Percentiles rank a stretch among this genome's conserved stretches.
Evolutionary conservation across 1,140 invertebrate genomes (phyloP).

Genomic region (Pseudomyrmex concolor): DNA sequence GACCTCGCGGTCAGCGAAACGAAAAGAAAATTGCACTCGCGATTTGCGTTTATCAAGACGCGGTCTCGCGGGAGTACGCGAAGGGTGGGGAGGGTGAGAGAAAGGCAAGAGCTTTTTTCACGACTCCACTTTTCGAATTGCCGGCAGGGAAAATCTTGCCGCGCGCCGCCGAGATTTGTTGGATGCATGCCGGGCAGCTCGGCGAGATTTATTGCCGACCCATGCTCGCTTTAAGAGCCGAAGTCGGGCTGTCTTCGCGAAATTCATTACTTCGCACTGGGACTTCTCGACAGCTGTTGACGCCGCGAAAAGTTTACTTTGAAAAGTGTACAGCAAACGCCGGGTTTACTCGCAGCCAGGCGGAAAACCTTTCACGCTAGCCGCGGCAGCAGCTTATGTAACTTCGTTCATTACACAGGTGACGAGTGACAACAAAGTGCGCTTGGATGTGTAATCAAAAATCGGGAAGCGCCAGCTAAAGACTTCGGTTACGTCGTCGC

Average conservation of each 20-base stretch:
- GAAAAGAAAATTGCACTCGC: slow-evolving; percentile 19
- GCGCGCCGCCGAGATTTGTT: slow-evolving; percentile 47
- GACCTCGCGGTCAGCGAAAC: slow-evolving; percentile 31
- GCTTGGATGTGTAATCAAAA: slow-evolving; percentile 18
- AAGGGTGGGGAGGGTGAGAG: background rate
- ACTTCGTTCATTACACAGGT: slow-evolving; percentile 46
- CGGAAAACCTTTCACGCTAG: slow-evolving; percentile 51
- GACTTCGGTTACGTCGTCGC: background rate
- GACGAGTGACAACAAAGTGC: background rate
- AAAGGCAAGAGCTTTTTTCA: slow-evolving; percentile 42
- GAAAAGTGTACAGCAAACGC: slow-evolving; percentile 44
- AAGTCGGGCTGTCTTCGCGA: slow-evolving; percentile 57
- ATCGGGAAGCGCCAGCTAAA: background rate
- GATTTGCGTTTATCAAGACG: slow-evolving; percentile 51
- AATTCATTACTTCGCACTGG: slow-evolving; percentile 64
- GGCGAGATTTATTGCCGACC: slow-evolving; percentile 56
- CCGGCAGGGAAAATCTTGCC: slow-evolving; percentile 47
- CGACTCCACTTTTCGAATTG: slow-evolving; percentile 62
- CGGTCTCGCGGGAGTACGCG: slow-evolving; percentile 12
- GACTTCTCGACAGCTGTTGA: slow-evolving; percentile 45
- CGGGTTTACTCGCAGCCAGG: slow-evolving; percentile 36
- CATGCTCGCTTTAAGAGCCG: slow-evolving; percentile 57
- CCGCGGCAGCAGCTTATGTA: slow-evolving; percentile 55
- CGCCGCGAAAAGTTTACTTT: slow-evolving; percentile 59
- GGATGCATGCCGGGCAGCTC: slow-evolving; percentile 40